Base-by-base conservation (phyloP, 37 sponge, comb jelly and placozoan species). In the Dysidea cf. avara region DNA sequence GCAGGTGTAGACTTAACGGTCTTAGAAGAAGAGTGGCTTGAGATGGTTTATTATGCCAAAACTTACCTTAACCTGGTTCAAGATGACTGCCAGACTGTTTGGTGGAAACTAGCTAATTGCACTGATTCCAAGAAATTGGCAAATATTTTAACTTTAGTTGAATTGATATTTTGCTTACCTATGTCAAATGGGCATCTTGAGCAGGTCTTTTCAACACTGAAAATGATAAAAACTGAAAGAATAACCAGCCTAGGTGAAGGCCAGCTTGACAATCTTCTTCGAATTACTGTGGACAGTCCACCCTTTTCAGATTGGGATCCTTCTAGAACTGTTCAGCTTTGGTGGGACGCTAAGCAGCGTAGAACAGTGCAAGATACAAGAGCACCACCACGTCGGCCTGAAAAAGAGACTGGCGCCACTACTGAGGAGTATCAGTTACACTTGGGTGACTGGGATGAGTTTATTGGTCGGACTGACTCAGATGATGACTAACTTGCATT, bases 171-270 rank as follows among this genome's bases (percentile, higher is more conserved):
- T 50, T 68, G 77, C 40, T 35, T 81, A 32, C 88, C 88, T 14
- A 48, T 82, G 43, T 39, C 78, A 16, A 81, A 87, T 77, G 88
- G 88, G 12, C 76, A 53, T 17, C 32, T 87, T 9, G 87, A 86
- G 60, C 37, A 81, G 5, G 57, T 80, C 30, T 81, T 86, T 69
- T 81, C 82, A 34, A 61, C 66, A 61, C 72, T 87, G 18, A 87
- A 87, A 60, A 39, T 71, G 6, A 70, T 81, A 16, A 87, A 81
- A 30, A 54, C 58, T 32, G 53, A 87, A 22, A 34, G 82, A 25
- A 55, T 77, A 39, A 76, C 52, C 39, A 55, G 77, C 38, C 78
- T 87, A 48, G 31, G 58, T 12, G 71, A 80, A 56, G 68, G 71
- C 22, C 69, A 56, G 32, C 62, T 87, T 35, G 88, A 87, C 31